Base-by-base conservation (phyloP, 2,797 vertebrate species). In the Glossophaga mutica region DNA sequence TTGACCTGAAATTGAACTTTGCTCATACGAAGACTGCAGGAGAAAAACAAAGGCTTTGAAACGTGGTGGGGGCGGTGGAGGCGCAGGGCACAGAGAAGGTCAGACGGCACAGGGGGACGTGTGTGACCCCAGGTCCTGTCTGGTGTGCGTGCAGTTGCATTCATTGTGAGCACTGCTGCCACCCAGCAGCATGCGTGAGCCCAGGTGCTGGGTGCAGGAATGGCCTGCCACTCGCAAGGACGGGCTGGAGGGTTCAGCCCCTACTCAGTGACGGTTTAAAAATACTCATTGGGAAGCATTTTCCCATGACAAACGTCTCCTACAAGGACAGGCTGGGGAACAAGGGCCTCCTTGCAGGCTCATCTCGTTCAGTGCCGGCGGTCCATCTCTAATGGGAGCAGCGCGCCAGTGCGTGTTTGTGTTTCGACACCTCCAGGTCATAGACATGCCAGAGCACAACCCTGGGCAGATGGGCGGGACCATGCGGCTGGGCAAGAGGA, bases 361-460 rank as follows among this genome's bases (percentile, higher is more conserved):
- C n/a, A 9, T 3, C n/a, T 24, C 18, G 26, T 24, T 24, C n/a
- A 1, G n/a, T 7, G 42, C 4, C 2, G 32, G 73, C 1, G 0
- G 21, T 50, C 37, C 3, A 6, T 22, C 16, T 50, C 14, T 32
- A 22, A 29, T 0, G 0, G 39, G 74, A 77, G 78, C 77, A 78
- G 48, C 46, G 29, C 76, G 67, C 84, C 24, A 85, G 67, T 14
- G 8, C 0, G 0, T 68, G 50, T 74, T 67, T 97, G 52, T 93
- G 92, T 76, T 67, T 77, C 67, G 91, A 89, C 8, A 9, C 57
- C 86, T 94, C 73, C 97, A 99, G 99, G 99, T 99, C 96, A 99
- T 99, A 98, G 99, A 99, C 97, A 99, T 99, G 99, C 99, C 99
- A 0, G 99, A 99, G 96, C 99, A 99, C 98, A 99, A 99, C 97